These are phyloP conservation scores for Slavum lentiscoides DNA, from an alignment of 2,888 invertebrate species.

Conservation along the genomic window DNA sequence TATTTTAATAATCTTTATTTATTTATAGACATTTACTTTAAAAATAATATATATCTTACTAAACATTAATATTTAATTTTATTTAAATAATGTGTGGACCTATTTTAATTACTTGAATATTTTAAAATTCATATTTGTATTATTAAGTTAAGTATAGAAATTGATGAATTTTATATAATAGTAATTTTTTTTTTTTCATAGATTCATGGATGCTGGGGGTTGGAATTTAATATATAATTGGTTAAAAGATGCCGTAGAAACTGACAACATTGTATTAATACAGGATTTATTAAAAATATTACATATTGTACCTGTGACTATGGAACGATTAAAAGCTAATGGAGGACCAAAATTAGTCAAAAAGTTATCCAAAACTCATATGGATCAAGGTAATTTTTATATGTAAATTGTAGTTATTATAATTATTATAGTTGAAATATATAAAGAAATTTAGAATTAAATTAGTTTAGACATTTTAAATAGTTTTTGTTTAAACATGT, in stretches of 20 bases:
- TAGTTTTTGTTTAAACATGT: neutral
- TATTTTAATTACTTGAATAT: neutral
- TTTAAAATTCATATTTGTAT: neutral
- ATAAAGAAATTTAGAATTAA: neutral
- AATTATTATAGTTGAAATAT: neutral
- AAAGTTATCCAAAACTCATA: conserved; percentile 78
- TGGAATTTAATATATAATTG: conserved; percentile 90
- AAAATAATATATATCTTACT: too few relatives aligned
- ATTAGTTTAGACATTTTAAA: neutral
- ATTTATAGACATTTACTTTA: too few relatives aligned
- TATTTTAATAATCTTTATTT: too few relatives aligned
- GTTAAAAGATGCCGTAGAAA: conserved; percentile 83
- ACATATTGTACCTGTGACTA: conserved; percentile 84
- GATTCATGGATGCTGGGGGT: conserved; percentile 87
- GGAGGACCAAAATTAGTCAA: conserved; percentile 91
- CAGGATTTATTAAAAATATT: conserved; percentile 84
- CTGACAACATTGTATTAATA: conserved; percentile 84
- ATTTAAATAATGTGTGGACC: neutral
- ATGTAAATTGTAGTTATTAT: neutral
- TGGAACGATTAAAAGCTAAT: conserved; percentile 86
- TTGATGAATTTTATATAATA: neutral
- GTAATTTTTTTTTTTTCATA: conserved; percentile 58
- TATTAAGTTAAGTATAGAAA: neutral
- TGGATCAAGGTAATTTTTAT: conserved; percentile 69
- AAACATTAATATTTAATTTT: neutral